Base-by-base conservation (phyloP, 1,140 invertebrate species). In the Euura lappo region DNA sequence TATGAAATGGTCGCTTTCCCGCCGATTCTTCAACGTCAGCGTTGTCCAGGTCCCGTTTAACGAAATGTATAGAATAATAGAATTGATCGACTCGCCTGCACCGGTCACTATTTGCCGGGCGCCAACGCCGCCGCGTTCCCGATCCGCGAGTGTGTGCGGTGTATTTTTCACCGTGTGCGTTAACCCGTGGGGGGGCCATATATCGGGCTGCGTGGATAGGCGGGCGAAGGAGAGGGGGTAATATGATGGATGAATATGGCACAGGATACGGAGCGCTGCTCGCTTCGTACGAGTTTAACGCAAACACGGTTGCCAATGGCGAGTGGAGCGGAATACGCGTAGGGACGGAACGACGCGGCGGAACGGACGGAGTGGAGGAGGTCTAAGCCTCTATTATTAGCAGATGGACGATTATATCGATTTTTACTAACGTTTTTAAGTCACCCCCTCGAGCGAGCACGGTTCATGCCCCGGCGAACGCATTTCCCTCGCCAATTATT, bases 361-460 rank as follows among this genome's bases (percentile, higher is more conserved):
- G 45, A 60, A 66, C 70, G 13, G 45, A 8, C n/a, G 71, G n/a
- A 72, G 60, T 7, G 65, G 70, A 77, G 75, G 78, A 75, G 79
- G 28, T 28, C 80, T 84, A 81, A 84, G 81, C 84, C 82, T 83
- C 83, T 83, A 83, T 87, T 86, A 85, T 87, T 85, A 87, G 83
- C 81, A 85, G 83, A 86, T 85, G 84, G 83, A 79, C 84, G 85
- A 87, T 86, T 86, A 83, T 83, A 86, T 86, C 84, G 85, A 86
- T 87, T 85, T 83, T 83, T 84, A 8, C 51, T 60, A 60, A 60
- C 51, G 51, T 60, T 81, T 77, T 73, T 69, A 68, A 68, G 73
- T 69, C 47, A 47, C 44, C 64, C 65, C 71, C 46, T 77, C 76
- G 71, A 71, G 71, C 79, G 66, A 11, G 76, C 79, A 70, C 80